Base-by-base conservation (phyloP, 2,113 vertebrate species). In the Syngnathus typhle region DNA sequence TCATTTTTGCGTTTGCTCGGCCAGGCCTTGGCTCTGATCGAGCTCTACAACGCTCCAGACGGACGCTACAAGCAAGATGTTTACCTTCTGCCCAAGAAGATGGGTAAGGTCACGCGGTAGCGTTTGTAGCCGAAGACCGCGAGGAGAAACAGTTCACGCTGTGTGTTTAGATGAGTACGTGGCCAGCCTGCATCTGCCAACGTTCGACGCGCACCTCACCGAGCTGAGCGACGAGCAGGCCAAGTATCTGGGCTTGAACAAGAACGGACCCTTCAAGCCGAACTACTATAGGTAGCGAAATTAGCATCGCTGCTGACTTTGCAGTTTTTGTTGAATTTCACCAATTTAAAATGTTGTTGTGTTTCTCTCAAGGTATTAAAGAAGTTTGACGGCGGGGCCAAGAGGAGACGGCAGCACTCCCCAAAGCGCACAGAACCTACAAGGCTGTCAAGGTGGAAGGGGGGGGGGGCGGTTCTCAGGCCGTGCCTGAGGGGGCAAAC, bases 221-320 rank as follows among this genome's bases (percentile, higher is more conserved):
- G 97, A 99, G 70, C 93, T 98, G 16, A 93, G 84, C 1, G 97
- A 99, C 2, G 97, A 99, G 51, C 97, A 99, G 85, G 97, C 97
- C 36, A 99, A 99, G 82, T 99, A 99, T 80, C 90, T 99, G 87
- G 97, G 97, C 71, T 88, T 99, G 75, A 99, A 99, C 84, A 99
- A 99, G 88, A 98, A 99, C 2, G 97, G 97, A 7, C 97, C 97
- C 71, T 99, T 99, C 82, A 99, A 99, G 90, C 97, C 97, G 77
- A 99, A 99, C 89, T 99, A 99, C 90, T 99, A 98, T 87, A 95
- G 97, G 97, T 96, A 88, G 21, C 39, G 51, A 23, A 52, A 52
- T 32, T 3, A 32, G 27, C 27, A 32, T 3, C 3, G 27, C 27
- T 32, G 27, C 27, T 32, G 27, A 32, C 3, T 32, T 32, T 32